Evolutionary conservation across 2,888 invertebrate genomes (phyloP).

Genomic region (Caenorhabditis sinica): DNA sequence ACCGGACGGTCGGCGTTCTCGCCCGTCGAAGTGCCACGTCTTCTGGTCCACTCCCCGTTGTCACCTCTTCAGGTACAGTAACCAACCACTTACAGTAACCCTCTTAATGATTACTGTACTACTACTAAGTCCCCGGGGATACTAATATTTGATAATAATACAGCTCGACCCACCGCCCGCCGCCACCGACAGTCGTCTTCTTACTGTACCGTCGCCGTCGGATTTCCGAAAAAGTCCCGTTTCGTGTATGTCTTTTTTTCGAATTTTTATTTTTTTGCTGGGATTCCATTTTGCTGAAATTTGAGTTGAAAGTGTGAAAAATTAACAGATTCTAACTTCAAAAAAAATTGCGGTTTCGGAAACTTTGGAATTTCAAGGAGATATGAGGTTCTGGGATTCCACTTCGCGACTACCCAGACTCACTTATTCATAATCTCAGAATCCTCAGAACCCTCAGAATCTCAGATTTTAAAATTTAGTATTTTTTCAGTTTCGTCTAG

Average conservation of each 20-base stretch:
- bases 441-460: no score
- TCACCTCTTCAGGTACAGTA: constrained; percentile 66
- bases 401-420: no score
- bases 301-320: no score
- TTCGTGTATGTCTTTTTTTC: constrained; percentile 56
- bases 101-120: background rate
- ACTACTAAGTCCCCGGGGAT: no score
- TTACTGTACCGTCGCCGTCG: constrained; percentile 76
- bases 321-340: background rate
- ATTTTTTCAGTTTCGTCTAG: no score
- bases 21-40: constrained; percentile 73
- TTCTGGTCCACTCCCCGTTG: constrained; percentile 73
- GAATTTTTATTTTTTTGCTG: background rate
- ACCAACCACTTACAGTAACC: background rate
- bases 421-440: no score
- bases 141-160: no score
- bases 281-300: no score
- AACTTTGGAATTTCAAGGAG: no score
- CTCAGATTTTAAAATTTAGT: no score
- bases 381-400: no score
- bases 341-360: background rate
- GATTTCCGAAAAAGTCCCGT: constrained; percentile 72
- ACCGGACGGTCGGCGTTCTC: constrained; percentile 71
- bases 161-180: constrained; percentile 62
- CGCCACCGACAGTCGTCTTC: constrained; percentile 70